Conservation (phyloP, 1,140 invertebrate species). For the Choristoneura fumiferana region DNA sequence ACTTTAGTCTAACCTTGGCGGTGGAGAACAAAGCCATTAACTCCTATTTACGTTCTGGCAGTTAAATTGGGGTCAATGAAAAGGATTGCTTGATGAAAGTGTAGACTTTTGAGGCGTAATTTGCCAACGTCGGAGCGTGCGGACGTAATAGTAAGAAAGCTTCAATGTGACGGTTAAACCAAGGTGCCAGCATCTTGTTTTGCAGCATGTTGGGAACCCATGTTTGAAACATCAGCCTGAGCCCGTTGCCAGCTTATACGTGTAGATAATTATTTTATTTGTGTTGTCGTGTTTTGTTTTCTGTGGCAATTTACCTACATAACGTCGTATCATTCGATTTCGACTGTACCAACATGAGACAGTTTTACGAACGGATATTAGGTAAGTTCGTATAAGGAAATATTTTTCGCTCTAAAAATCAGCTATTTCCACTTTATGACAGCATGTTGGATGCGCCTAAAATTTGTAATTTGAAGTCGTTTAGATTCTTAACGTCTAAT, state of each 20-base stretch:
- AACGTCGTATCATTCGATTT: too few relatives aligned
- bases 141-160: neutral
- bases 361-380: slow-evolving; percentile 1
- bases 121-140: neutral
- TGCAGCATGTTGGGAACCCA: too few relatives aligned
- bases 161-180: too few relatives aligned
- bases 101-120: neutral
- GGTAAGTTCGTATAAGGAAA: slow-evolving; percentile 14
- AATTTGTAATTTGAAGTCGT: neutral
- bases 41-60: neutral
- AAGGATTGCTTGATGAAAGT: neutral
- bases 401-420: slow-evolving; percentile 2
- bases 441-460: neutral
- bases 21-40: slow-evolving; percentile 9
- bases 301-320: too few relatives aligned
- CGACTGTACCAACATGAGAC: too few relatives aligned
- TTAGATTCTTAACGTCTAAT: too few relatives aligned
- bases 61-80: slow-evolving; percentile 14
- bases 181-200: too few relatives aligned
- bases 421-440: slow-evolving; percentile 1
- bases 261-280: too few relatives aligned
- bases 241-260: too few relatives aligned
- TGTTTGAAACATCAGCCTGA: too few relatives aligned
- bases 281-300: too few relatives aligned
- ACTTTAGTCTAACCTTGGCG: slow-evolving; percentile 4